Base-by-base conservation (phyloP, 2,113 vertebrate genomes). In the Larimichthys crocea region DNA sequence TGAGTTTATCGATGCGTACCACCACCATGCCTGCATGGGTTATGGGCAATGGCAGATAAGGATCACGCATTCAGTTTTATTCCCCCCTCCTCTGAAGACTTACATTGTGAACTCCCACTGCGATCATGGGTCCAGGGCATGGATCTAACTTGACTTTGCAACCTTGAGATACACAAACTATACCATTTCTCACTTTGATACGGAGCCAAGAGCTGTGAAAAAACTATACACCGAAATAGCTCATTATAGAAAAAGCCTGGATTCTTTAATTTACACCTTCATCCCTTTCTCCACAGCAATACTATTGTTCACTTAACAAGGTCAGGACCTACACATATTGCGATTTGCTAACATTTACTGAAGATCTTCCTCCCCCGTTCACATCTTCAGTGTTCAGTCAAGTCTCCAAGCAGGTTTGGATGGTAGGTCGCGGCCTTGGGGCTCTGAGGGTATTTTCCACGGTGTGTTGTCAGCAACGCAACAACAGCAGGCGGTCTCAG, bases 1-100 rank as follows among this genome's bases (percentile, higher is more conserved):
- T 92, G 91, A 93, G 91, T 94, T 93, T 92, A 92, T 93, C 90
- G 83, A 93, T 92, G 93, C 92, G 89, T 93, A 85, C 90, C 89
- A 87, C 91, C 85, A 91, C 87, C 87, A 83, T 89, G 91, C 90
- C 89, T 87, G 83, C 89, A 85, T 77, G 89, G 84, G 92, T 90
- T 94, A 88, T 88, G 87, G 93, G 93, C 92, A 73, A 90, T 60
- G 80, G 76, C 68, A 91, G 93, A 93, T 94, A 92, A 93, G 87
- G 77, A 92, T 93, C 91, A 57, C 73, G 68, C 87, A 86, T 91
- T 40, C 35, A 40, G 35, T 40, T 40, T 91, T 91, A 76, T 89
- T 84, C 76, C 63, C 80, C 42, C 62, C 79, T 24, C 68, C 56
- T 79, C 74, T 75, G 75, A 87, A 92, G 61, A 79, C 75, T 90